These are phyloP conservation scores for Nycticryphes semicollaris DNA, from an alignment of 2,113 vertebrate species.

Conservation along the genomic window DNA sequence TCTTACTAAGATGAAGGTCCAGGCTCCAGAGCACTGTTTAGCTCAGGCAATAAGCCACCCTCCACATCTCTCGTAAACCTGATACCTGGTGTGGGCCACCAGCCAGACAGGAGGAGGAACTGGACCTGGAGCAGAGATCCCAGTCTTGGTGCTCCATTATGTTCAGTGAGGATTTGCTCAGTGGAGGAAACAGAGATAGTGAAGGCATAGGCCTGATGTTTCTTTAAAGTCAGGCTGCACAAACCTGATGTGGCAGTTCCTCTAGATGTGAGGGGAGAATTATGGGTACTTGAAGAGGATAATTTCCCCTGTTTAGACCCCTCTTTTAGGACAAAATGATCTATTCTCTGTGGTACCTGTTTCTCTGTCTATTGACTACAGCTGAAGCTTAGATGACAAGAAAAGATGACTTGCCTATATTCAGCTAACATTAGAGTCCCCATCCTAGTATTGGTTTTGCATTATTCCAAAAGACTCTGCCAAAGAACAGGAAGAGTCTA, in stretches of 20 bases:
- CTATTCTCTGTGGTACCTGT: background rate
- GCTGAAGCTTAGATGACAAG: background rate
- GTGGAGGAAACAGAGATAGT: background rate
- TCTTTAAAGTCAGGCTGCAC: background rate
- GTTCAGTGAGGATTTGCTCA: background rate
- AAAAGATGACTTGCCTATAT: background rate
- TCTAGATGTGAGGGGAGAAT: background rate
- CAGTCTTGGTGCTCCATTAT: background rate
- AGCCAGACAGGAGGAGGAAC: background rate
- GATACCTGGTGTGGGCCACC: background rate
- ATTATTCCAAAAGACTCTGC: background rate
- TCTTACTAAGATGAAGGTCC: background rate
- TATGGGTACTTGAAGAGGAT: background rate
- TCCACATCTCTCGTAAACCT: background rate
- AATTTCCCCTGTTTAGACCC: background rate
- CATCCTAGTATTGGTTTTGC: background rate
- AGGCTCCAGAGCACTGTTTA: background rate
- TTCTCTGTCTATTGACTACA: background rate
- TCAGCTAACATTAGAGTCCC: background rate
- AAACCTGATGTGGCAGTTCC: fast-evolving
- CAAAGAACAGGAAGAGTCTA: background rate
- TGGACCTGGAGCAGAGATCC: background rate
- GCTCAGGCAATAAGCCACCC: background rate
- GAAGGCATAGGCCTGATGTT: background rate
- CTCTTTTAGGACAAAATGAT: background rate